These are phyloP conservation scores for Aythya fuligula DNA, from an alignment of 2,797 vertebrate species.

Conservation along the genomic window DNA sequence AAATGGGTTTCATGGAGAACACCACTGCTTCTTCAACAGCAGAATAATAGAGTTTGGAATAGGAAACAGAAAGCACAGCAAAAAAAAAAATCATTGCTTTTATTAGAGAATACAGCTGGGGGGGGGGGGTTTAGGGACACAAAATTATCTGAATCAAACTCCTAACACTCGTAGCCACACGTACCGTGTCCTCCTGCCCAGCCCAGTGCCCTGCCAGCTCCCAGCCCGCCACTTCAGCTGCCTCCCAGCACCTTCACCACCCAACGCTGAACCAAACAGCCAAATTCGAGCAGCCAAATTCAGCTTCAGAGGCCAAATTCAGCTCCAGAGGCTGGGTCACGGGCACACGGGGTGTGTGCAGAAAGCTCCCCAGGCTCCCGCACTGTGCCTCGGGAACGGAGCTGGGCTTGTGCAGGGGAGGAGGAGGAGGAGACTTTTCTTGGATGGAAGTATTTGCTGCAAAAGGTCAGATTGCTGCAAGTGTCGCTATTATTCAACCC, in stretches of 20 bases:
- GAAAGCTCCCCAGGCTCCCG: not conserved
- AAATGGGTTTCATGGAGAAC: not conserved
- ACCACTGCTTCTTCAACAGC: not conserved
- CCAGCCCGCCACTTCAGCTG: too few species aligned
- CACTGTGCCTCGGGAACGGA: not conserved
- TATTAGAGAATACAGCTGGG: not conserved
- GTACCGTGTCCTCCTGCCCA: too few species aligned
- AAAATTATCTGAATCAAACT: not conserved
- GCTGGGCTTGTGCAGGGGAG: not conserved
- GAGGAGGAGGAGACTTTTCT: not conserved
- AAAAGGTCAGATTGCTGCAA: slow-evolving; percentile 59
- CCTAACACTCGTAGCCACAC: not conserved
- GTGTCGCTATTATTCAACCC: slow-evolving; percentile 35
- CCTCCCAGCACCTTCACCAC: not conserved
- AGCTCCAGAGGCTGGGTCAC: too few species aligned
- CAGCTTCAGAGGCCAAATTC: too few species aligned
- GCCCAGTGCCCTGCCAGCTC: too few species aligned
- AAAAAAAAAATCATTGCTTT: not conserved
- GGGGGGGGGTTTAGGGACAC: not conserved
- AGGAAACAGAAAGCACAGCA: not conserved
- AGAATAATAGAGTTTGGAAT: not conserved
- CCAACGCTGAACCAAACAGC: not conserved
- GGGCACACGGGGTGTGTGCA: not conserved
- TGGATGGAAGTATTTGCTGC: slow-evolving; percentile 15
- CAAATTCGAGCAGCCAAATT: too few species aligned